Evolutionary conservation across 2,113 vertebrate genomes (phyloP), one percentile per base, ranked within the genome.

Genomic region (Xenus cinereus): DNA sequence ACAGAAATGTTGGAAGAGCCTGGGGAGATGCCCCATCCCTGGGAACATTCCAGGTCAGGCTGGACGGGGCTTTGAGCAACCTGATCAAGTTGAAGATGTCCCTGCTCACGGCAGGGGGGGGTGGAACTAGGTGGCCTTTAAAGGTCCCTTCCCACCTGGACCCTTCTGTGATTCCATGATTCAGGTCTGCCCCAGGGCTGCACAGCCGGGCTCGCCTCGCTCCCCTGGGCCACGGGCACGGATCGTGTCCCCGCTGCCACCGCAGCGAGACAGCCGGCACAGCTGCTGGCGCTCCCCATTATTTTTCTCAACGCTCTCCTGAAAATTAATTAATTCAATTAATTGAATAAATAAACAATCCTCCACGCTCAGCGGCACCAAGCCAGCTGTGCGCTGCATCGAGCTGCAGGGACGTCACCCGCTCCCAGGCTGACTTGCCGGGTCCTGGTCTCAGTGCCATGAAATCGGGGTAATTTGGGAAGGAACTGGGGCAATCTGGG

Each of bases 321-420:
- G 84, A 84, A 94, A 94, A 91, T 68, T 78, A 94, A 93, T 95
- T 92, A 95, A 92, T 93, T 73, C 56, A 53, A 93, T 97, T 92
- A 95, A 91, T 91, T 89, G 84, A 94, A 74, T 89, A 91, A 92
- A 92, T 43, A 90, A 96, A 90, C 93, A 86, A 64, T 57, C 68
- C 59, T 92, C 72, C 88, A 75, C 1, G 0, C 64, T 81, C 9
- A 0, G 16, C 3, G 6, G 77, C 24, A 0, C 90, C 14, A 59
- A 89, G 93, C 91, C 91, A 90, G 86, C 84, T 94, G 91, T 54
- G 69, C 37, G 14, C 13, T 1, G 0, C 22, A 3, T 62, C 79
- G 39, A 22, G 41, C 67, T 90, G 72, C 73, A 60, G 10, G 54
- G 90, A 20, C 46, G 59, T 71, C 89, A 41, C 57, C 22, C 30